These are phyloP conservation scores for Drosophila obscura DNA, from an alignment of 1,140 invertebrate genomes.

Conservation along the genomic window DNA sequence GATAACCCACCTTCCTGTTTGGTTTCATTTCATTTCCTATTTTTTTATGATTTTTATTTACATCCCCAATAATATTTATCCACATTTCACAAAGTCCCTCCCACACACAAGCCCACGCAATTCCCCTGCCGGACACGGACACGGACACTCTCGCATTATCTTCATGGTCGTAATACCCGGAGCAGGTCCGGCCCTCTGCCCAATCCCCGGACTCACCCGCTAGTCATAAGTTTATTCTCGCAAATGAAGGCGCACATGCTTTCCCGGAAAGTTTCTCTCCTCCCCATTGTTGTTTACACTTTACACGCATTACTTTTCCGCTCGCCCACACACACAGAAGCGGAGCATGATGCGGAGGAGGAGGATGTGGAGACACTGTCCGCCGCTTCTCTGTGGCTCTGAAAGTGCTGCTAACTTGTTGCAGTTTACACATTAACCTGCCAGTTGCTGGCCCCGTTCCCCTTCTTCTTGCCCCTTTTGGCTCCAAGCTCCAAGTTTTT, in stretches of 20 bases:
- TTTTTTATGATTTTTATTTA: constrained; percentile 1
- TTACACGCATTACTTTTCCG: constrained; percentile 56
- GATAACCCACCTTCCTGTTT: no score
- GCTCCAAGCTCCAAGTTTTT: neutral
- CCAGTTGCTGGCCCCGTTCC: neutral
- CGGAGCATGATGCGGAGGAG: neutral
- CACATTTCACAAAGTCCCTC: constrained; percentile 14
- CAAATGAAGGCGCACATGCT: constrained; percentile 62
- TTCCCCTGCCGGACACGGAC: neutral
- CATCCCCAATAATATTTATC: constrained; percentile 29
- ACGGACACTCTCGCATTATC: constrained; percentile 24
- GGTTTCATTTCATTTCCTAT: no score
- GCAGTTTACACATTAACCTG: constrained; percentile 65
- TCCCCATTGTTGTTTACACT: constrained; percentile 66
- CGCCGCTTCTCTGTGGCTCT: constrained; percentile 4
- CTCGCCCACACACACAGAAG: constrained; percentile 24
- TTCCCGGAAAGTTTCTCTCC: constrained; percentile 20
- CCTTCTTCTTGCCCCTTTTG: neutral
- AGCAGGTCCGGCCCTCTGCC: constrained; percentile 22
- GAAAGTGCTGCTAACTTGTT: constrained; percentile 54
- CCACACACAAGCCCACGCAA: constrained; percentile 1
- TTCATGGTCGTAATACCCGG: constrained; percentile 14
- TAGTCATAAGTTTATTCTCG: constrained; percentile 63
- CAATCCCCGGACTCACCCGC: neutral
- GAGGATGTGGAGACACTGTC: neutral